Evolutionary conservation across 2,113 vertebrate genomes (phyloP).

Genomic region (Semicossyphus pulcher): DNA sequence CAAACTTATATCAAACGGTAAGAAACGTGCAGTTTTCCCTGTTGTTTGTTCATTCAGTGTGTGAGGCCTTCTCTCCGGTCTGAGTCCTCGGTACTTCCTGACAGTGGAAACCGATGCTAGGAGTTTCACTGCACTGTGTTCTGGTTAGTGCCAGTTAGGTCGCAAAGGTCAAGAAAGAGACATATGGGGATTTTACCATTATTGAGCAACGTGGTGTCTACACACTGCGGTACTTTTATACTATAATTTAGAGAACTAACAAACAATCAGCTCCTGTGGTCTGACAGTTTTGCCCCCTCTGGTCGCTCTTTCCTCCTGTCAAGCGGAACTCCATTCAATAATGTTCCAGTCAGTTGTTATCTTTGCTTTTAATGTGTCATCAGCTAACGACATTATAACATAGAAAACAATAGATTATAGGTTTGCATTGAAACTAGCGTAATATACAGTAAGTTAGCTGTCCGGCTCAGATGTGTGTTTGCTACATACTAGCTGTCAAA

Average conservation of each 20-base stretch:
- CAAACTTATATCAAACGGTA: constrained; percentile 93
- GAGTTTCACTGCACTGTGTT: background rate
- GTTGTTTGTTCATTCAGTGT: constrained; percentile 32
- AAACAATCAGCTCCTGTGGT: background rate
- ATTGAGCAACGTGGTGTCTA: background rate
- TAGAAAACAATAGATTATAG: background rate
- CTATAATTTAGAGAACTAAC: background rate
- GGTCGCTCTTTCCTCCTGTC: background rate
- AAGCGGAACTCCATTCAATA: constrained; percentile 12
- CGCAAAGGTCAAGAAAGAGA: constrained; percentile 6
- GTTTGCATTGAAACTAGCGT: background rate
- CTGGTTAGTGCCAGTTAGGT: background rate
- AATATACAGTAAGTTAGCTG: background rate
- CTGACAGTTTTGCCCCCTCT: constrained; percentile 3
- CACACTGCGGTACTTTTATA: too few relatives aligned
- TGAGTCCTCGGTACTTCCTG: constrained; percentile 75
- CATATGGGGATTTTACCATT: background rate
- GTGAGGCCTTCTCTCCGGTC: constrained; percentile 56
- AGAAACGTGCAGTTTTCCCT: constrained; percentile 33
- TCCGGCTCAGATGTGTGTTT: background rate
- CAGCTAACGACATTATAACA: background rate
- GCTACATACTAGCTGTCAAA: constrained; percentile 49
- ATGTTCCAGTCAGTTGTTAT: background rate
- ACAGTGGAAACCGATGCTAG: background rate
- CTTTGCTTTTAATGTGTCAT: background rate